A percentile compares a stretch with the other conserved stretches of the same genome.
Conservation (phyloP, 2,797 vertebrate genomes). For the Sebastes wilsoni region DNA sequence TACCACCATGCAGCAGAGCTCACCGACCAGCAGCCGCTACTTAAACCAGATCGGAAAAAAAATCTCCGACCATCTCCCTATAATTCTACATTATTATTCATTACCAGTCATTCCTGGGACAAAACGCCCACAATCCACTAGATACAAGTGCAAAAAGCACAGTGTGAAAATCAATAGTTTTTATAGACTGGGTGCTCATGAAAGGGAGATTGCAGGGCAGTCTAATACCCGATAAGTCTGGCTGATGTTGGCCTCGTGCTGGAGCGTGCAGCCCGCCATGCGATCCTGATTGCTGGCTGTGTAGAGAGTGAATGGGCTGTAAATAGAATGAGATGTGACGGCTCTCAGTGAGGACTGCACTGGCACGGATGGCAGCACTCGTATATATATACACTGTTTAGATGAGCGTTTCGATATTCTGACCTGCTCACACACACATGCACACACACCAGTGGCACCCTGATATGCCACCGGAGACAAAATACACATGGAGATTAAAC, state of each 20-base stretch:
- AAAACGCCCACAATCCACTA: slow-evolving; percentile 54
- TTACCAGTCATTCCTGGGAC: slow-evolving; percentile 60
- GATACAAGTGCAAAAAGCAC: slow-evolving; percentile 61
- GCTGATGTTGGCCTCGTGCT: slow-evolving; percentile 56
- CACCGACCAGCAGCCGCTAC: background rate
- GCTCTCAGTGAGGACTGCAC: slow-evolving; percentile 30
- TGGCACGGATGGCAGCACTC: slow-evolving; percentile 33
- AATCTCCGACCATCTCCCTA: slow-evolving; percentile 5
- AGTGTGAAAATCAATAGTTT: slow-evolving; percentile 80
- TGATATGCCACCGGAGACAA: slow-evolving; percentile 12
- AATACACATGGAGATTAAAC: slow-evolving; percentile 26
- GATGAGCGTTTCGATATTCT: slow-evolving; percentile 32
- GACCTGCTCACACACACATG: slow-evolving; percentile 3
- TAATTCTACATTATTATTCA: slow-evolving; percentile 70
- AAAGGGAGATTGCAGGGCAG: slow-evolving; percentile 73
- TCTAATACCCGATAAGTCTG: slow-evolving; percentile 69
- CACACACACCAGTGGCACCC: background rate
- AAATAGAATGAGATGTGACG: slow-evolving; percentile 61
- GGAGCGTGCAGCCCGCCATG: slow-evolving; percentile 25
- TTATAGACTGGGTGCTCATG: slow-evolving; percentile 76
- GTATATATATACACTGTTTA: slow-evolving; percentile 8
- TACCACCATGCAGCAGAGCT: background rate
- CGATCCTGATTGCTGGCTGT: slow-evolving; percentile 55
- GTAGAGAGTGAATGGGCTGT: slow-evolving; percentile 39
- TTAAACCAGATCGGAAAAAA: slow-evolving; percentile 29